These are phyloP conservation scores for Siniperca chuatsi DNA, from an alignment of 2,113 vertebrate genomes.

Conservation along the genomic window DNA sequence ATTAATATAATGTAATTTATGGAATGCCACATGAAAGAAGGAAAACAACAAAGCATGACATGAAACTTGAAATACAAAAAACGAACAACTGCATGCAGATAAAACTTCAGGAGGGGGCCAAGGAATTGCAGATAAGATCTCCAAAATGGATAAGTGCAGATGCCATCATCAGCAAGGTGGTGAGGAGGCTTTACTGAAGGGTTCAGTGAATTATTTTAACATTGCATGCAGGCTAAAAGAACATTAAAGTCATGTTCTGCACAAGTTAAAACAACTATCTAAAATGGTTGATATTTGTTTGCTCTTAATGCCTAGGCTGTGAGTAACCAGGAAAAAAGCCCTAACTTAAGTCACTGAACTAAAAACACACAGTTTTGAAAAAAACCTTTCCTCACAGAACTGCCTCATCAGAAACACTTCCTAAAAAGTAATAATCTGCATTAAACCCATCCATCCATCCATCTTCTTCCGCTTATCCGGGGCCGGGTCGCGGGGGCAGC, in stretches of 20 bases:
- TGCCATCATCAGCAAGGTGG: conserved; percentile 34
- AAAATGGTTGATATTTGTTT: not conserved
- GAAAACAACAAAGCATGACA: conserved; percentile 12
- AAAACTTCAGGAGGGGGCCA: not conserved
- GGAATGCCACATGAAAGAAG: not conserved
- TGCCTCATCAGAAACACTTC: not conserved
- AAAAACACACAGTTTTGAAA: not conserved
- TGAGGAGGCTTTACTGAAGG: not conserved
- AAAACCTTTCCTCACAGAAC: not conserved
- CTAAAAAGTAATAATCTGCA: not conserved
- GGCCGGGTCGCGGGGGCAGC: no score
- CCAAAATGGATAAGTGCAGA: conserved; percentile 29
- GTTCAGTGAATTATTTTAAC: conserved; percentile 30
- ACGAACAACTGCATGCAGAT: not conserved
- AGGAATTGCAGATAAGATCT: conserved; percentile 35
- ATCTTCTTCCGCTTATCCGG: no score
- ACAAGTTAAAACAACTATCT: not conserved
- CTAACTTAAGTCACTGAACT: not conserved
- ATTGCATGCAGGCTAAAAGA: not conserved
- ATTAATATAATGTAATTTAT: not conserved
- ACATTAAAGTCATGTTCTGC: not conserved
- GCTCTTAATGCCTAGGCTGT: not conserved
- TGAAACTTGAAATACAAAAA: not conserved
- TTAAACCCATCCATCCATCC: no score
- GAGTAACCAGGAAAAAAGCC: not conserved